phyloP scores from a whole-genome alignment of 2,113 vertebrate genomes.

The Callocephalon fimbriatum region DNA sequence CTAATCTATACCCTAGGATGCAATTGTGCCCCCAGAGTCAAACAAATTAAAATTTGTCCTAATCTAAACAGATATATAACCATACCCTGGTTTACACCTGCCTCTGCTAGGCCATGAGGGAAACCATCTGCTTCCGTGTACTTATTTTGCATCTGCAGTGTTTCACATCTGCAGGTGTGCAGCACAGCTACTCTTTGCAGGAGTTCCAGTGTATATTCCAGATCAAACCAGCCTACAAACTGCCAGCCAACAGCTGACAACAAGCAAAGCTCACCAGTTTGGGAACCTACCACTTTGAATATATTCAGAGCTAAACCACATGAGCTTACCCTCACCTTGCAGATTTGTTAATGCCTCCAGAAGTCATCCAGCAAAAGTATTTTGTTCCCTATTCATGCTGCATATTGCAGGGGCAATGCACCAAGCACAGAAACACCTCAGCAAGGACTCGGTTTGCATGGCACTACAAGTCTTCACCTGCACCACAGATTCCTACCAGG shows the following conservation, averaged over 20 bases:
- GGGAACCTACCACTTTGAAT: neutral
- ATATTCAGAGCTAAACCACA: neutral
- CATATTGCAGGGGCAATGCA: neutral
- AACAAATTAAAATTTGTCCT: neutral
- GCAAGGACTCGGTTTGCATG: neutral
- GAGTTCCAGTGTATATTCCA: neutral
- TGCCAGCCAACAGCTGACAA: neutral
- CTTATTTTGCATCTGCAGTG: conserved; percentile 41
- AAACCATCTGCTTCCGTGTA: conserved; percentile 10
- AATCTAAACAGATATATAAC: neutral
- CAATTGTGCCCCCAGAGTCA: neutral
- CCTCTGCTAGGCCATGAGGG: neutral
- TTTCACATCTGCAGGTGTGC: conserved; percentile 65
- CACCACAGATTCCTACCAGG: neutral
- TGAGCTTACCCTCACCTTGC: neutral
- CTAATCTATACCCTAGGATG: rapidly evolving
- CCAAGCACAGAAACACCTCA: neutral
- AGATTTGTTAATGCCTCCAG: neutral
- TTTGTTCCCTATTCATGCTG: neutral
- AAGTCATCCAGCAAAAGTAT: neutral
- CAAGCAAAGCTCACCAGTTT: neutral
- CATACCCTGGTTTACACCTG: neutral
- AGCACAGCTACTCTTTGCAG: neutral
- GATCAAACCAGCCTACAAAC: neutral
- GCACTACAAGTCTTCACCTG: neutral